Base-by-base conservation (phyloP, 64 coral and sea anemone genomes). In the Montipora efflorescens region DNA sequence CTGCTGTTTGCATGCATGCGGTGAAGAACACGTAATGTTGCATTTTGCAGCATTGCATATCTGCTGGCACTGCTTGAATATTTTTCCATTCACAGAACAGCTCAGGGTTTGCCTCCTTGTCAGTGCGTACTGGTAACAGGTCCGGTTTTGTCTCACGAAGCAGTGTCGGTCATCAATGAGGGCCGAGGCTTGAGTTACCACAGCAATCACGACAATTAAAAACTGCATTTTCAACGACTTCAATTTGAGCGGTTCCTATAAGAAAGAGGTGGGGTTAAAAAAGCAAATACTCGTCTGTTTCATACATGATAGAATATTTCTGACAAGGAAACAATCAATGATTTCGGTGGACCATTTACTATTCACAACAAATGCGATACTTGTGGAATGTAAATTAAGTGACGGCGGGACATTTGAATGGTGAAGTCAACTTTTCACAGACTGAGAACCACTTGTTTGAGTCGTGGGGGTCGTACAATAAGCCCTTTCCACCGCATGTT, bases 11-110 rank as follows among this genome's bases (percentile, higher is more conserved):
- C 95, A 96, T n/a, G 44, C 22, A 48, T 80, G 23, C 5, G 23
- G 76, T 9, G 91, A 84, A 53, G 50, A 74, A 75, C 95, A 96
- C 28, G 48, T 64, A 7, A 96, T 81, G 64, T 87, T 94, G 82
- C 92, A 96, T 7, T 90, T 90, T 18, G 87, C 95, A 3, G 87
- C 91, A 81, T 91, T 90, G 45, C 91, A 93, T 12, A 92, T 80
- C 82, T 96, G 95, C 20, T 96, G 77, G 50, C 95, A 96, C 1
- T 75, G 25, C 49, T 49, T 89, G 58, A 89, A 89, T 78, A 48
- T 58, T n/a, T 77, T 73, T 10, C 82, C 82, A 14, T 8, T 77
- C 48, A 89, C 87, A 1, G 71, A 59, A 48, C 87, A 89, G 5
- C 21, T 89, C 73, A 89, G 48, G 43, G n/a, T 89, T 59, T 50